Base-by-base conservation (phyloP, 2,888 invertebrate species). In the Petrolisthes cinctipes region DNA sequence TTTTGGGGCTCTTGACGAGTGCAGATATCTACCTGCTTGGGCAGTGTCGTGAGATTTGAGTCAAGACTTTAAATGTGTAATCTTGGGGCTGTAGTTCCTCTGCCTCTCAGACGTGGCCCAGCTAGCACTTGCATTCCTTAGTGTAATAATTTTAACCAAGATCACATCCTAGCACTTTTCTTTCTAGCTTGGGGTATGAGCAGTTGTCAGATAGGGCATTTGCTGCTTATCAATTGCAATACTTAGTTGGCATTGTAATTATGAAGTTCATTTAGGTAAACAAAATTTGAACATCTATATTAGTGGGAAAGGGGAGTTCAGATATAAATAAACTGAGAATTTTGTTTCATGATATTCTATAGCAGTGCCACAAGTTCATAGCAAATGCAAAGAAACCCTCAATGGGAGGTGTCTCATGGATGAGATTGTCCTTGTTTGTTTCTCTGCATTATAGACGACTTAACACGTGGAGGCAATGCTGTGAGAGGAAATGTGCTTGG, bases 181-280 rank as follows among this genome's bases (percentile, higher is more conserved):
- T 86, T 61, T 81, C 73, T 57, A 56, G 85, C 85, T 86, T 86
- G 80, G 85, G 85, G 85, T 80, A 81, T 76, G 53, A 79, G 85
- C 85, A 85, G 78, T 78, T 68, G 68, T 85, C 56, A 73, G 83
- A 71, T 81, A 80, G 56, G 81, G 56, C 68, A 73, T 23, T 73
- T 57, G 68, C 81, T 81, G 54, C 71, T 53, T 53, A 80, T 86
- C 54, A 53, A 66, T 86, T 81, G 81, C 75, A 71, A 11, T 37
- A 37, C 37, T 37, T 37, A 37, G 37, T 37, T 37, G 37, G 37
- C 37, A 37, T 37, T 37, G 37, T 37, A 37, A 37, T 37, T 37
- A 37, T 37, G 37, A 37, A 37, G 37, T 37, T 37, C 37, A 37
- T 37, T 37, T 37, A 37, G 37, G 37, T 37, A 37, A 37, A 37